A percentile compares a stretch with the other conserved stretches of the same genome.
Conservation (phyloP, 1,140 invertebrate species). For the Zaprionus tsacasi region DNA sequence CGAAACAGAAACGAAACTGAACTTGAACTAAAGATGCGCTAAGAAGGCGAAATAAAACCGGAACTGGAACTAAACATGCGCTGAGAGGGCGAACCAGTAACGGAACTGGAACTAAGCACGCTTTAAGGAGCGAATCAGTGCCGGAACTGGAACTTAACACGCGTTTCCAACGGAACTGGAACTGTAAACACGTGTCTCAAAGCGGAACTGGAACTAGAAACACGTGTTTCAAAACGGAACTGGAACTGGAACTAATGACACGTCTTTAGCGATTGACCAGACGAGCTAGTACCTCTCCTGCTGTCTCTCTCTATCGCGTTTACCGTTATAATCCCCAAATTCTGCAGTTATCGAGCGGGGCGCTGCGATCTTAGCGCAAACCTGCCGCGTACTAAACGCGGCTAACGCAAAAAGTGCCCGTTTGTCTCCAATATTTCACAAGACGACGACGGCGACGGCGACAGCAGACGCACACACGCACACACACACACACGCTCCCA, state of each 20-base stretch:
- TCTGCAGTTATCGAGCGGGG: constrained; percentile 40
- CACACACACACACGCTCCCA: constrained; percentile 48
- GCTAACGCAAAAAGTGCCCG: constrained; percentile 79
- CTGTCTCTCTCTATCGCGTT: neutral
- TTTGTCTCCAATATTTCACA: constrained; percentile 83
- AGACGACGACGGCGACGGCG: constrained; percentile 49
- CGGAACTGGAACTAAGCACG: neutral
- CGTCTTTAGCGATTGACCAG: neutral
- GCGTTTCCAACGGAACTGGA: neutral
- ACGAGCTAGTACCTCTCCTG: neutral
- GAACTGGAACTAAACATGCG: neutral
- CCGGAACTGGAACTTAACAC: neutral
- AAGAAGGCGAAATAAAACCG: neutral
- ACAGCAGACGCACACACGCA: constrained; percentile 49
- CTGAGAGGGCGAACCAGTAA: neutral
- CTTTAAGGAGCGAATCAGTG: no score
- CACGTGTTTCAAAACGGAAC: neutral
- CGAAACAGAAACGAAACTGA: neutral
- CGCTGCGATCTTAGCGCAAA: constrained; percentile 77
- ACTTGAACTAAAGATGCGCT: no score
- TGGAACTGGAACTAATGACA: neutral
- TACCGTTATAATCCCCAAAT: constrained; percentile 3
- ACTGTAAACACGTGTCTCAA: neutral
- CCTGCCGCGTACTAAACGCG: constrained; percentile 79
- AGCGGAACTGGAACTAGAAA: neutral